A percentile compares a stretch with the other conserved stretches of the same genome.
Evolutionary conservation across 1,140 invertebrate genomes (phyloP).

Genomic region (Drosophila punjabiensis): DNA sequence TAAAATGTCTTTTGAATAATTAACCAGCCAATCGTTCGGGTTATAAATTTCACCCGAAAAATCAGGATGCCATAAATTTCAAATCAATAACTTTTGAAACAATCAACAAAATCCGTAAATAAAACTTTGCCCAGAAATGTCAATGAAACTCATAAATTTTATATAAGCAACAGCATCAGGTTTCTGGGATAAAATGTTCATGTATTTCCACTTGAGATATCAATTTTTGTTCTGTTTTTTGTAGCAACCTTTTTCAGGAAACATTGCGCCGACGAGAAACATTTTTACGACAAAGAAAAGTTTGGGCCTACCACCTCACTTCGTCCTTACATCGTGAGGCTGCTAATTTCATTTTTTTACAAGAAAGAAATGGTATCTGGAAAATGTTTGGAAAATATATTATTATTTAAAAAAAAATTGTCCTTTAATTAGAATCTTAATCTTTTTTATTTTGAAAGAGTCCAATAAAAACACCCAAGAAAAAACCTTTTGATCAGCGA

Average conservation of each 20-base stretch:
- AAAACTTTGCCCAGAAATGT: constrained; percentile 22
- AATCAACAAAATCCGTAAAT: constrained; percentile 10
- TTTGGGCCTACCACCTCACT: constrained; percentile 14
- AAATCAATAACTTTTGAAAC: constrained; percentile 28
- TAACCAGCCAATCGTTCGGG: constrained; percentile 6
- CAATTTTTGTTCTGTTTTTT: constrained; percentile 17
- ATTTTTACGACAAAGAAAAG: constrained; percentile 44
- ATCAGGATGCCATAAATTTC: constrained; percentile 17
- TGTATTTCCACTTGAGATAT: constrained; percentile 47
- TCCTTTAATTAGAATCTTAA: no score
- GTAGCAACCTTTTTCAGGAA: constrained; percentile 19
- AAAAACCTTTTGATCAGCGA: background rate
- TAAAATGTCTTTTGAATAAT: constrained; percentile 20
- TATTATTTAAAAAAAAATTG: no score
- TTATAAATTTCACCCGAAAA: constrained; percentile 4
- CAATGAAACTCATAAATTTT: constrained; percentile 40
- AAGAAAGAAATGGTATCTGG: background rate
- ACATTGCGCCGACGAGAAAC: constrained; percentile 12
- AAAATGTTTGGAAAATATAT: background rate
- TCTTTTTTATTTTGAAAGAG: no score
- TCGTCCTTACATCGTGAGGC: background rate
- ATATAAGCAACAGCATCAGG: constrained; percentile 31
- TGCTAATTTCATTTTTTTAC: constrained; percentile 43
- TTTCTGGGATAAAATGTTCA: constrained; percentile 20
- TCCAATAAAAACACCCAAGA: background rate